Conservation (phyloP, 2,888 invertebrate genomes). For the Belgica antarctica region DNA sequence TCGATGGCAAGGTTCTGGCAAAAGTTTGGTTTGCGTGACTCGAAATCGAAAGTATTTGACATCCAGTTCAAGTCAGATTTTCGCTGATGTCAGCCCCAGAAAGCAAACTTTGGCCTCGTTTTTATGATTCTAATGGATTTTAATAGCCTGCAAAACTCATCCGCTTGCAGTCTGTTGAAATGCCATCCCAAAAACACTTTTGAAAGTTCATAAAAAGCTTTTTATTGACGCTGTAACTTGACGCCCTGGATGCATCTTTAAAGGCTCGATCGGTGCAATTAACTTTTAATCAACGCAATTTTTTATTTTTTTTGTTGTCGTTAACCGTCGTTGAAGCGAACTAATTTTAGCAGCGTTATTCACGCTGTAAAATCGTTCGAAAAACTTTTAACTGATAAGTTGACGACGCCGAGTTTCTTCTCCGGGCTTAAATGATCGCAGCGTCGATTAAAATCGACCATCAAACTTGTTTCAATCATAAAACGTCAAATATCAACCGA, state of each 20-base stretch:
- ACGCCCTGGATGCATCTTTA: neutral
- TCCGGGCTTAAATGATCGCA: too few relatives aligned
- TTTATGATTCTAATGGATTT: neutral
- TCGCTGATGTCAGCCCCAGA: neutral
- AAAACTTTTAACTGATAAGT: too few relatives aligned
- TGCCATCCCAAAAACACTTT: neutral
- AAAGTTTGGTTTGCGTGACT: too few relatives aligned
- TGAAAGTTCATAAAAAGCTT: slow-evolving; percentile 13
- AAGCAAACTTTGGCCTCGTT: neutral
- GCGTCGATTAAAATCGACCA: too few relatives aligned
- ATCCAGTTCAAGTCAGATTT: too few relatives aligned
- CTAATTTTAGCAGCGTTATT: slow-evolving; percentile 7
- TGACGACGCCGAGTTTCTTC: too few relatives aligned
- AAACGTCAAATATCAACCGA: neutral
- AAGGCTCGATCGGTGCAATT: neutral
- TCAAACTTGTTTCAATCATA: neutral
- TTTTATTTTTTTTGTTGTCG: neutral
- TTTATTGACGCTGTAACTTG: neutral
- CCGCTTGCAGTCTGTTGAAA: neutral
- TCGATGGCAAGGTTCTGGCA: too few relatives aligned
- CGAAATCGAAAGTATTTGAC: too few relatives aligned
- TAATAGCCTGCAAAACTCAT: neutral
- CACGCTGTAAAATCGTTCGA: neutral
- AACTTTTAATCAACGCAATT: slow-evolving; percentile 21
- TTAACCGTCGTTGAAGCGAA: neutral